phyloP scores from a whole-genome alignment of 2,113 vertebrate genomes.

The Scytalopus superciliaris region DNA sequence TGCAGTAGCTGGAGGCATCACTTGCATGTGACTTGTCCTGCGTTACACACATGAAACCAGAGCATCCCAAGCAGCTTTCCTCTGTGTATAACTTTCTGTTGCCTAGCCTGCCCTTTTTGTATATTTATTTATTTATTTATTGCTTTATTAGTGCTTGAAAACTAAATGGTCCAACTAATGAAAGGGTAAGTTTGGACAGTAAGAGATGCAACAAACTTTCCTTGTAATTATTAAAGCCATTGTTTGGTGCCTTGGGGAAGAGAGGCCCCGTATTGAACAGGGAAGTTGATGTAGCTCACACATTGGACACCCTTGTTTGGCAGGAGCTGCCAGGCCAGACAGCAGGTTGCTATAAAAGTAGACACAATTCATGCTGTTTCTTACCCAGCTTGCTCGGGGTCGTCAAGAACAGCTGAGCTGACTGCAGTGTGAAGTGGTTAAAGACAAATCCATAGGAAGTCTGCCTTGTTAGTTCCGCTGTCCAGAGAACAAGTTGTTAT shows the following conservation, averaged over 20 bases:
- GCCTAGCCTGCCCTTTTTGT: background rate
- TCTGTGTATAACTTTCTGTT: background rate
- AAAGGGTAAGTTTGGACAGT: background rate
- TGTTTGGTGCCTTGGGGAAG: background rate
- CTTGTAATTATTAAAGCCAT: background rate
- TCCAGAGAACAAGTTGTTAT: background rate
- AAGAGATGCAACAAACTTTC: background rate
- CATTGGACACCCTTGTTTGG: background rate
- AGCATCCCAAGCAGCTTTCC: background rate
- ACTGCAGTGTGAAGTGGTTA: background rate
- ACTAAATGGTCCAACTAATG: background rate
- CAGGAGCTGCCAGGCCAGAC: background rate
- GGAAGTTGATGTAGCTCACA: fast-evolving
- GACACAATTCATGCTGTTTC: background rate
- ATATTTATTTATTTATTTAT: background rate
- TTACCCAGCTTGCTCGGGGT: background rate
- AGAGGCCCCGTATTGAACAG: fast-evolving
- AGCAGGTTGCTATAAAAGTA: background rate
- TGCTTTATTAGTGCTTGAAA: background rate
- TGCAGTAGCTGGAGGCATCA: background rate
- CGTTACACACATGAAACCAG: fast-evolving
- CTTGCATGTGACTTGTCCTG: background rate
- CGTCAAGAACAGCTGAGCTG: background rate
- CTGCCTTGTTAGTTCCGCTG: background rate
- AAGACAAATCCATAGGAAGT: background rate